Percentiles rank a stretch among this genome's conserved stretches.
These are phyloP conservation scores for Ara ararauna DNA, from an alignment of 2,797 vertebrate genomes.

Conservation along the genomic window DNA sequence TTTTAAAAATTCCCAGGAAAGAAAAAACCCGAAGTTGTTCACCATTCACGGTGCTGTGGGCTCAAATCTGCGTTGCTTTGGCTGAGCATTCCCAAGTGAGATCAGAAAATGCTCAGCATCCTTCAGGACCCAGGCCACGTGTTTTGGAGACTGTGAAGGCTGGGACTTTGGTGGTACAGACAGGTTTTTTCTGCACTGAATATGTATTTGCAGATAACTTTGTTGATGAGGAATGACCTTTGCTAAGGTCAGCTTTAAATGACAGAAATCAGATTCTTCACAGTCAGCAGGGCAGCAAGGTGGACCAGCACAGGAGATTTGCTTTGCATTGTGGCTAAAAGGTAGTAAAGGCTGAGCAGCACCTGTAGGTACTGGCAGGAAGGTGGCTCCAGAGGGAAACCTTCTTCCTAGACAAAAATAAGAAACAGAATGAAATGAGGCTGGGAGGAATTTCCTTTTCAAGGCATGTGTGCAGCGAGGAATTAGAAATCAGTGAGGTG, in stretches of 20 bases:
- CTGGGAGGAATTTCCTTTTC: slow-evolving; percentile 49
- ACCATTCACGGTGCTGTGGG: not conserved
- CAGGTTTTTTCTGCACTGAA: not conserved
- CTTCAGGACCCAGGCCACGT: not conserved
- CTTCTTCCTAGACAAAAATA: not conserved
- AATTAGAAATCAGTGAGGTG: slow-evolving; percentile 28
- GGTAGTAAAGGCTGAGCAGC: not conserved
- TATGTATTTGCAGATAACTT: not conserved
- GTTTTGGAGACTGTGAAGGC: not conserved
- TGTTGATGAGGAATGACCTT: not conserved
- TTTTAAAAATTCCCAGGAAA: not conserved
- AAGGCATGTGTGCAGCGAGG: not conserved
- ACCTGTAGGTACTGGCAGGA: not conserved
- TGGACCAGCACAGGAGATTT: not conserved
- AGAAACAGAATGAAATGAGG: not conserved
- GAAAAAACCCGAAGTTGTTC: not conserved
- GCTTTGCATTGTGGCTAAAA: not conserved
- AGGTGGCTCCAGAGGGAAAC: not conserved
- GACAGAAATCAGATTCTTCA: not conserved
- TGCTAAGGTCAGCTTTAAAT: slow-evolving; percentile 1
- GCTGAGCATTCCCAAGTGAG: not conserved
- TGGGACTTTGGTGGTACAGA: not conserved
- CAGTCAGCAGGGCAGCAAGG: not conserved
- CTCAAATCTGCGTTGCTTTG: not conserved
- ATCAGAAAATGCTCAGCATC: not conserved